Base-by-base conservation (phyloP, 2,888 invertebrate species). In the Euspilapteryx auroguttella region DNA sequence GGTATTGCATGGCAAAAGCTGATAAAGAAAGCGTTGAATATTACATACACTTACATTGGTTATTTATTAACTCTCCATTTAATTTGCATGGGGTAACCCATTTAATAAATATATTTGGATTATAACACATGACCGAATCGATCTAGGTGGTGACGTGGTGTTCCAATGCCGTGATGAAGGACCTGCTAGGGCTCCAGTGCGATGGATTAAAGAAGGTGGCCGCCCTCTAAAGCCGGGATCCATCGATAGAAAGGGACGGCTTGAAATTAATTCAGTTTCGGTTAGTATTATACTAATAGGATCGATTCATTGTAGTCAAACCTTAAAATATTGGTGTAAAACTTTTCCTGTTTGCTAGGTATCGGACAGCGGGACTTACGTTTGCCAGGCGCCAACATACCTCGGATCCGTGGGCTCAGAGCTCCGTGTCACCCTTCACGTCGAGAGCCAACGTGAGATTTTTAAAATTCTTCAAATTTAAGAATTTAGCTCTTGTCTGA, bases 101-200 rank as follows among this genome's bases (percentile, higher is more conserved):
- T n/a, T n/a, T n/a, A n/a, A n/a, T n/a, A n/a, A n/a, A n/a, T n/a
- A n/a, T n/a, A n/a, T n/a, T n/a, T n/a, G n/a, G n/a, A n/a, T n/a
- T n/a, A n/a, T n/a, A n/a, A n/a, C n/a, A n/a, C n/a, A n/a, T n/a
- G n/a, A n/a, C n/a, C n/a, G n/a, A n/a, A n/a, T n/a, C n/a, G n/a
- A 36, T 44, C 2, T 53, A 93, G 95, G 90, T 58, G 86, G 89
- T 23, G 94, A 94, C 61, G 94, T 94, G 21, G 91, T 94, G 20
- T 91, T 95, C 79, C 88, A 87, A 64, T 96, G 96, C 52, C 86
- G 94, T 38, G 94, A 94, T 47, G 92, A 92, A 62, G 91, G 95
- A n/a, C 81, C 81, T 1, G 54, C 80, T 1, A 79, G 93, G 30
- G 87, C 88, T 3, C 78, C 78, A 28, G 90, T 94, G 4, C 79